phyloP scores from a whole-genome alignment of 2,888 invertebrate genomes.

The Hipparchia semele region DNA sequence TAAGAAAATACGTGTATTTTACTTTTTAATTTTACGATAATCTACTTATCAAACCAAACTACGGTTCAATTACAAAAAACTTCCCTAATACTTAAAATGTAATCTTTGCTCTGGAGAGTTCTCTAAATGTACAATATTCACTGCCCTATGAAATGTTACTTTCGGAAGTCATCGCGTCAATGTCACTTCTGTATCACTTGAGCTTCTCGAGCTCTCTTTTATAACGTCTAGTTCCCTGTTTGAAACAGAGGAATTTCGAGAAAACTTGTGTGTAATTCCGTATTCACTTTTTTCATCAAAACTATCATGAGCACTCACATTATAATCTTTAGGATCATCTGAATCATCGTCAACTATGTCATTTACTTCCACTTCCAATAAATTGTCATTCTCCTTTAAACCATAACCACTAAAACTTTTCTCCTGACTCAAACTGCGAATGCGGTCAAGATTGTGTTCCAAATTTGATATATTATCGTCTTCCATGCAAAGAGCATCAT shows the following conservation, averaged over 20 bases:
- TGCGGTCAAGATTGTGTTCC: slow-evolving; percentile 78
- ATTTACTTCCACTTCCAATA: slow-evolving; percentile 77
- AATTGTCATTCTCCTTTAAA: slow-evolving; percentile 68
- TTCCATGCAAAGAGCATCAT: slow-evolving; percentile 65
- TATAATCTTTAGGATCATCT: slow-evolving; percentile 69
- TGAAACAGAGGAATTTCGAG: slow-evolving; percentile 74
- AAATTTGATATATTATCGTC: slow-evolving; percentile 70
- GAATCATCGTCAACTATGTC: slow-evolving; percentile 65
- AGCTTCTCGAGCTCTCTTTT: slow-evolving; percentile 80
- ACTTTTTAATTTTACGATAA: slow-evolving; percentile 23
- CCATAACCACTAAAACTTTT: slow-evolving; percentile 67
- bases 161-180: slow-evolving; percentile 80
- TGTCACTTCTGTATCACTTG: slow-evolving; percentile 80
- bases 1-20: slow-evolving; percentile 19
- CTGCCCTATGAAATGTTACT: slow-evolving; percentile 73
- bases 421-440: slow-evolving; percentile 76
- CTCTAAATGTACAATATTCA: slow-evolving; percentile 72
- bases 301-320: slow-evolving; percentile 60
- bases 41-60: slow-evolving; percentile 33
- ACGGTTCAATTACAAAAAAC: slow-evolving; percentile 30
- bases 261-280: slow-evolving; percentile 70
- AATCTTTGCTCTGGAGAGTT: slow-evolving; percentile 59
- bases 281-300: slow-evolving; percentile 76
- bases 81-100: slow-evolving; percentile 51
- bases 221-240: slow-evolving; percentile 80